phyloP scores from a whole-genome alignment of 2,888 invertebrate species.

The Smittia sp. region DNA sequence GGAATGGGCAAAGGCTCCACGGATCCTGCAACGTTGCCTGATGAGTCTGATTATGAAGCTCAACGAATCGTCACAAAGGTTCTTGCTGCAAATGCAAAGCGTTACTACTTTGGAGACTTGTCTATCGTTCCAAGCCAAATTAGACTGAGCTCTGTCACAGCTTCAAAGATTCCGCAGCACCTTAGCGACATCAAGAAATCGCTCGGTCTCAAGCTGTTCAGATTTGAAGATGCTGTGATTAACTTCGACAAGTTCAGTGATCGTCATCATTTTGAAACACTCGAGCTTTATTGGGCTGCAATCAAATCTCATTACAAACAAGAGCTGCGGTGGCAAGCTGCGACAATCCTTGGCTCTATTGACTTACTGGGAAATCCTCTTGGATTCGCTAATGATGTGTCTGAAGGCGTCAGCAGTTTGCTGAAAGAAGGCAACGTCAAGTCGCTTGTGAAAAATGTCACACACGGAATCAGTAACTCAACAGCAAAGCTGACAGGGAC shows the following conservation, averaged over 20 bases:
- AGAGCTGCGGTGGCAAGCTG: conserved; percentile 92
- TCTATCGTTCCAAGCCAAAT: conserved; percentile 78
- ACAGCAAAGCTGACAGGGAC: conserved; percentile 94
- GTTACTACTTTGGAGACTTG: conserved; percentile 84
- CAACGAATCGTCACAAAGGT: conserved; percentile 77
- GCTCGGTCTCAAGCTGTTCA: conserved; percentile 83
- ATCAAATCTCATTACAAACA: conserved; percentile 84
- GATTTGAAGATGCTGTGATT: conserved; percentile 95
- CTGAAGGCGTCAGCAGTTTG: conserved; percentile 89
- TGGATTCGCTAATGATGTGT: conserved; percentile 92
- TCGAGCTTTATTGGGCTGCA: conserved; percentile 75
- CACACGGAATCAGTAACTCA: conserved; percentile 96
- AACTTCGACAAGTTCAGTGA: conserved; percentile 85
- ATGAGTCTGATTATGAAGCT: conserved; percentile 77
- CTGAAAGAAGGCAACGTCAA: conserved; percentile 90
- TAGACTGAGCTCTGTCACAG: conserved; percentile 84
- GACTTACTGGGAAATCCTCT: conserved; percentile 98
- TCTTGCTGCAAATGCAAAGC: conserved; percentile 73
- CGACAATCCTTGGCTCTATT: conserved; percentile 90
- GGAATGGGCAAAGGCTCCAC: conserved; percentile 61
- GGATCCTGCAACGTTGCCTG: conserved; percentile 63
- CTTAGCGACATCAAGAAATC: conserved; percentile 78
- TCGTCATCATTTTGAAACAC: conserved; percentile 88
- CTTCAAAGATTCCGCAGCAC: conserved; percentile 74
- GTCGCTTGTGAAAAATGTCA: conserved; percentile 89